Conservation (phyloP, 2,888 invertebrate genomes). For the Linnaemya tessellans region DNA sequence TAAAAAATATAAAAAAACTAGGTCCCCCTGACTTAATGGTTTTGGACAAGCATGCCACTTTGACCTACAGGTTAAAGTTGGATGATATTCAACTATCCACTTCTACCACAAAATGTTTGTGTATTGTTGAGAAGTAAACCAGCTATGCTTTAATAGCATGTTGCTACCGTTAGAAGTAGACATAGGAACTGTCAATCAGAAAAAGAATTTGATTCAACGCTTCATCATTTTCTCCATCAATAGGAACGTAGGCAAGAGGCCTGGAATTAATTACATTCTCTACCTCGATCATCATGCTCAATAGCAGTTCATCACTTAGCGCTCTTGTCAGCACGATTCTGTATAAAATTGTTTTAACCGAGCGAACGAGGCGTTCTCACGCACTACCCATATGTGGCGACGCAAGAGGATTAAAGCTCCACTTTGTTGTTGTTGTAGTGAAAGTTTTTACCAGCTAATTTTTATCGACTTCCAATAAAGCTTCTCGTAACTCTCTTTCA, state of each 20-base stretch:
- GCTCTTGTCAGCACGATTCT: neutral
- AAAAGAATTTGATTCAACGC: constrained; percentile 51
- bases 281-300: too few species aligned
- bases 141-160: constrained; percentile 20
- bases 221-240: constrained; percentile 11
- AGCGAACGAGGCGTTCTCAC: too few species aligned
- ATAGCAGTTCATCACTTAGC: neutral
- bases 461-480: neutral
- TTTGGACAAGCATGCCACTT: too few species aligned
- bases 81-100: too few species aligned
- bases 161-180: constrained; percentile 15
- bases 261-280: too few species aligned
- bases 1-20: too few species aligned
- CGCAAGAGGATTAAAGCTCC: constrained; percentile 3
- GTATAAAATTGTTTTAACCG: constrained; percentile 24
- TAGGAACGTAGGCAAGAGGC: neutral
- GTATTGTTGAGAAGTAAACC: constrained; percentile 30
- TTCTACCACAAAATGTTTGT: neutral
- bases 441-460: neutral
- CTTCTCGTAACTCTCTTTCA: constrained; percentile 37
- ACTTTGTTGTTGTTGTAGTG: neutral
- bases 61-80: too few species aligned
- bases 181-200: constrained; percentile 42
- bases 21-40: too few species aligned
- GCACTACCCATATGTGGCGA: constrained; percentile 13